Conservation (phyloP, 2,797 vertebrate genomes). For the Hyperoplus immaculatus region DNA sequence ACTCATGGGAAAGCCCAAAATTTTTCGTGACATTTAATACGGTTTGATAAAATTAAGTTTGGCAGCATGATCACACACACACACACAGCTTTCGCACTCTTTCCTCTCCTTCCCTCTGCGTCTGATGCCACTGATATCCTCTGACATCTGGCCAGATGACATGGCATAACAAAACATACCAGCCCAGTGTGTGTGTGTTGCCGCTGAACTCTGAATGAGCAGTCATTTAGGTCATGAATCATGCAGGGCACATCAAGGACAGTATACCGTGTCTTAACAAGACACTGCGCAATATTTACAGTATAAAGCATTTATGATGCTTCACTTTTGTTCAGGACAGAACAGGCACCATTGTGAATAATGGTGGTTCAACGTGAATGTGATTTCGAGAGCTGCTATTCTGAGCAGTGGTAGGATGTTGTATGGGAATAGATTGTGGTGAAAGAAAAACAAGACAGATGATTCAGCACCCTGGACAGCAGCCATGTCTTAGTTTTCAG, state of each 20-base stretch:
- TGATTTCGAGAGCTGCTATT: background rate
- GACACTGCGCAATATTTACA: background rate
- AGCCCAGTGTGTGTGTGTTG: background rate
- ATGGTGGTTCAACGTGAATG: too few species aligned
- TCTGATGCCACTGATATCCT: background rate
- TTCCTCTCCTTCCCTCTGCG: background rate
- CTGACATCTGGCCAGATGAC: conserved; percentile 7
- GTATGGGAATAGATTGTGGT: background rate
- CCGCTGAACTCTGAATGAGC: background rate
- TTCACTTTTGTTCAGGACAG: background rate
- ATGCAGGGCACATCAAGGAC: background rate
- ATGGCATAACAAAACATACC: background rate
- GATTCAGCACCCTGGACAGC: conserved; percentile 9
- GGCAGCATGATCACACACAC: conserved; percentile 7
- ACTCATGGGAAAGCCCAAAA: too few species aligned
- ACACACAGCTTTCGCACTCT: background rate
- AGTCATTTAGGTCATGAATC: conserved; percentile 3
- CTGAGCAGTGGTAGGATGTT: background rate
- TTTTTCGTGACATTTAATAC: conserved; percentile 36
- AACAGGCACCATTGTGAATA: background rate
- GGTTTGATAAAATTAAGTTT: conserved; percentile 19
- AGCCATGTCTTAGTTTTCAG: background rate
- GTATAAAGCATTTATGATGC: background rate
- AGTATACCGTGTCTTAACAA: background rate
- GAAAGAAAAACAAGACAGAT: background rate